Base-by-base conservation (phyloP, 2,888 invertebrate genomes). In the Apodemia zela region DNA sequence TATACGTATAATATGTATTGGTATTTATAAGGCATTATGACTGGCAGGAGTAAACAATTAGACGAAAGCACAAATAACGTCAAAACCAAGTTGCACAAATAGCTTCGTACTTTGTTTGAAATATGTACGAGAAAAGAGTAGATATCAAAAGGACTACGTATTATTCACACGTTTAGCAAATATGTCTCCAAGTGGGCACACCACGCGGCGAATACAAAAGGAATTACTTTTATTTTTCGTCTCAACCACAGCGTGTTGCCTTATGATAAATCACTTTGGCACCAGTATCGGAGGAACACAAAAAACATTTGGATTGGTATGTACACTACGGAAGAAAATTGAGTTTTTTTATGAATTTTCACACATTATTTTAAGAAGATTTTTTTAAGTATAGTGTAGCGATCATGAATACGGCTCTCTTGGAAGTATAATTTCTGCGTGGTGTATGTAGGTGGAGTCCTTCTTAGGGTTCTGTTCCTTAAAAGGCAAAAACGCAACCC, bases 211-310 rank as follows among this genome's bases (percentile, higher is more conserved):
- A 86, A 87, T 86, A 87, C 84, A 87, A 88, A 85, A 85, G 82
- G 82, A 85, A 86, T 85, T 84, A 86, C 87, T 79, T 84, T 87
- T 86, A 87, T 87, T 89, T 89, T 83, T 82, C 82, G 80, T 84
- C 83, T 84, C 82, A 81, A 84, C 85, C 87, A 72, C 87, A 87
- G 87, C 81, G 79, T 87, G 86, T 84, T 86, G 83, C 84, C 85
- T 79, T 84, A 88, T 89, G 88, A 89, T 89, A 88, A 88, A 89
- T 89, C 85, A 85, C 85, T 88, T 87, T 85, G 76, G 75, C 81
- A 78, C 82, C 75, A 75, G 60, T 63, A 60, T 76, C 73, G 76
- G 76, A 75, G 75, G 77, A 78, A 75, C 72, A 80, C 81, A 87
- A n/a, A 85, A 87, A 87, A 85, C 83, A 82, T 78, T 74, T 62